Evolutionary conservation across 2,113 vertebrate genomes (phyloP).

Genomic region (Herpailurus yagouaroundi): DNA sequence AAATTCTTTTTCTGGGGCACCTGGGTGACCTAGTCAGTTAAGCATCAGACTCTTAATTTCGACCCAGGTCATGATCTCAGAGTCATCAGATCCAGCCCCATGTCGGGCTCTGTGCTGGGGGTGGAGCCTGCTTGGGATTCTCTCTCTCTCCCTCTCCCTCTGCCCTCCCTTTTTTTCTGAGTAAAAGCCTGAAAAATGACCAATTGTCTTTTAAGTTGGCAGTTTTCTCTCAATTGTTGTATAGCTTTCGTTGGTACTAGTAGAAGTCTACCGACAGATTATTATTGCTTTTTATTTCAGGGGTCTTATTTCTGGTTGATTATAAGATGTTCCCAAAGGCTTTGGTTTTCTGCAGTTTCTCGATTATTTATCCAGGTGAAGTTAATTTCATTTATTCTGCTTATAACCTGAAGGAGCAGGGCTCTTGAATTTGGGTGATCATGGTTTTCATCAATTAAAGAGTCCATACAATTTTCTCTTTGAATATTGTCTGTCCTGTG

Average conservation of each 20-base stretch:
- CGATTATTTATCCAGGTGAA: neutral
- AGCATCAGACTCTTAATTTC: too few species aligned
- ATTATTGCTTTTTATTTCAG: neutral
- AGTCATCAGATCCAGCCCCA: too few species aligned
- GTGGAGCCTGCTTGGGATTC: too few species aligned
- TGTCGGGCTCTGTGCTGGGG: too few species aligned
- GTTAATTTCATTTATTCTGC: neutral
- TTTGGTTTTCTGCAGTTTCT: neutral
- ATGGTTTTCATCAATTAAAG: neutral
- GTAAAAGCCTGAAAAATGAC: neutral
- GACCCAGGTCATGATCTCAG: too few species aligned
- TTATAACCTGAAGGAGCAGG: neutral
- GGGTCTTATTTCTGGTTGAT: neutral
- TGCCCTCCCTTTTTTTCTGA: neutral
- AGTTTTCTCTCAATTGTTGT: neutral
- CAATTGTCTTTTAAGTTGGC: neutral
- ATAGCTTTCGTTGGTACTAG: neutral
- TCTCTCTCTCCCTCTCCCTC: too few species aligned
- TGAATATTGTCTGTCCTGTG: neutral
- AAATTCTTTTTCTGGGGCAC: neutral
- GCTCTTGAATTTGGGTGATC: neutral
- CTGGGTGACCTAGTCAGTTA: too few species aligned
- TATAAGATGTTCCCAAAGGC: constrained; percentile 4
- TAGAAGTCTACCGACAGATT: neutral
- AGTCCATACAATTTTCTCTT: neutral